Evolutionary conservation across 2,797 vertebrate species (phyloP), one percentile per base, ranked within the genome.

Genomic region (Gymnothorax reevesii): DNA sequence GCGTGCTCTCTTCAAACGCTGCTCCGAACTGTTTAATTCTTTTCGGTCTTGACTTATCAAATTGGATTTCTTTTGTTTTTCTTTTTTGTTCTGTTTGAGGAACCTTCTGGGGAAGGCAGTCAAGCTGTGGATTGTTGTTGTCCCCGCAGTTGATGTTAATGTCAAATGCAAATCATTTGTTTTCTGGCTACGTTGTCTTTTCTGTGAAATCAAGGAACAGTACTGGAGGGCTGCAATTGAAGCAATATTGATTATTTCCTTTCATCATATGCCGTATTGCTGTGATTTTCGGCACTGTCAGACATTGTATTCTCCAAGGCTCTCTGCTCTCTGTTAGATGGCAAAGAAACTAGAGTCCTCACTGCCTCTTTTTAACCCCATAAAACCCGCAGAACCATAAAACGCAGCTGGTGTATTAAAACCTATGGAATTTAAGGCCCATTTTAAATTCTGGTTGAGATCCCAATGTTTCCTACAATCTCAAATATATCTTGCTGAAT

Each of bases 141-240:
- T 66, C 89, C 93, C 94, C 92, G 92, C 95, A 93, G 91, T 93
- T 93, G 91, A 92, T 87, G 91, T 94, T 89, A 88, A 87, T 85
- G 90, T 57, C n/a, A 94, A 94, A 92, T 90, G 88, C 84, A 89
- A 94, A 92, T 90, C 88, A 91, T 92, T 88, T 66, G 42, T 25
- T 54, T 62, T 62, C 71, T 12, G 20, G 12, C 3, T 12, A 3
- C 17, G 52, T 75, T 66, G 84, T 75, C 12, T 17, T 73, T 73
- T 12, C 7, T 89, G 90, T 88, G 57, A 84, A 87, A 84, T 66
- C 25, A 52, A 52, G 82, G 27, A 64, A 49, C 71, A 49, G 33
- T 20, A 71, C 54, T 75, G 86, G 42, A 87, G 86, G 89, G 89
- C 88, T 88, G 91, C 93, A 93, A 94, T 94, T 92, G 88, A 93